phyloP scores from a whole-genome alignment of 2,797 vertebrate species.

The Falco berigora region DNA sequence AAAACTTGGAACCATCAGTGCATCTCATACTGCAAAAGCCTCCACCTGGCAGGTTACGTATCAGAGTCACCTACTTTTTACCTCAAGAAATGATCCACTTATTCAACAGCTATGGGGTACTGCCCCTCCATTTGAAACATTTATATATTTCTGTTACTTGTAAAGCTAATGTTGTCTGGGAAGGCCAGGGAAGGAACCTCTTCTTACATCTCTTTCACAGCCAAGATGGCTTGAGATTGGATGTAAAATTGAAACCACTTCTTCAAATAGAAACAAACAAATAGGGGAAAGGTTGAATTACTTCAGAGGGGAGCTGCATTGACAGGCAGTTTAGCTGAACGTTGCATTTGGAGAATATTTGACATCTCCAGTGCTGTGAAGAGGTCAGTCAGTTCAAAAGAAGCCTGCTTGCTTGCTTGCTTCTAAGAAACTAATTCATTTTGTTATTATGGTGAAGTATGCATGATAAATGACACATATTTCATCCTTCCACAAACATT shows the following conservation, averaged over 20 bases:
- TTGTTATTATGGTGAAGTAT: constrained; percentile 14
- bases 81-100: background rate
- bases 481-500: constrained; percentile 4
- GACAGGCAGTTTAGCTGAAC: background rate
- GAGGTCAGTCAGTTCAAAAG: constrained; percentile 21
- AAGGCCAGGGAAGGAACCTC: background rate
- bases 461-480: background rate
- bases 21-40: background rate
- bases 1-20: constrained; percentile 4
- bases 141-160: background rate
- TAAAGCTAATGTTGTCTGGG: background rate
- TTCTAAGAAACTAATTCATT: constrained; percentile 1
- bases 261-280: constrained; percentile 11
- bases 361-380: background rate
- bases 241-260: background rate
- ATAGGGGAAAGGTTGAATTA: background rate
- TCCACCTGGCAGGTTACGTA: background rate
- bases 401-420: background rate
- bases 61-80: background rate
- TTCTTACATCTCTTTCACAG: background rate
- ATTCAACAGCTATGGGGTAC: background rate
- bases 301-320: background rate
- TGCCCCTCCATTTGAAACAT: background rate
- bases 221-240: background rate
- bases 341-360: constrained; percentile 10